Percentiles rank a stretch among this genome's conserved stretches.
These are phyloP conservation scores for Ctenopoma multispine DNA, from an alignment of 2,797 vertebrate genomes.

Conservation along the genomic window DNA sequence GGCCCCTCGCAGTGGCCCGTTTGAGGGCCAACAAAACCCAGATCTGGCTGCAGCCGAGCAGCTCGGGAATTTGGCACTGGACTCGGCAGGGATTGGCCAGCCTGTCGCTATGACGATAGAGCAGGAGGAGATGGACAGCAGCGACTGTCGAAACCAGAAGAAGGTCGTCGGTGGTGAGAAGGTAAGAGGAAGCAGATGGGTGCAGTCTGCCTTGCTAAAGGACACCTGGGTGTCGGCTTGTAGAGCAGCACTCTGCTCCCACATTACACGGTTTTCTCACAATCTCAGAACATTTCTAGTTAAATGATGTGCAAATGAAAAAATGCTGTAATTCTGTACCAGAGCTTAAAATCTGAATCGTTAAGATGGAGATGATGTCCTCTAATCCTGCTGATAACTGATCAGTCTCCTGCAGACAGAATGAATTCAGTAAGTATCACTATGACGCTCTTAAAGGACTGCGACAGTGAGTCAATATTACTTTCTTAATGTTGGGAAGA, in stretches of 20 bases:
- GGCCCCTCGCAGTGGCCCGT: conserved; percentile 85
- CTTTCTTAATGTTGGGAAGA: too few species aligned
- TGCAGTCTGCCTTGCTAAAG: background rate
- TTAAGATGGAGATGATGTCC: background rate
- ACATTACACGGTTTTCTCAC: too few species aligned
- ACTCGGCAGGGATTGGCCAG: conserved; percentile 87
- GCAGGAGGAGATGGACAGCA: conserved; percentile 88
- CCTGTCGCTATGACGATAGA: conserved; percentile 90
- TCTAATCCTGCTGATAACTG: too few species aligned
- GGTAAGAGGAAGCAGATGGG: conserved; percentile 83
- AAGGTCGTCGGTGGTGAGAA: conserved; percentile 90
- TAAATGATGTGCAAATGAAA: background rate
- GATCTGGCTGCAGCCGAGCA: conserved; percentile 87
- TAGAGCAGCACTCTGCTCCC: too few species aligned
- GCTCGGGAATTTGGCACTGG: conserved; percentile 90
- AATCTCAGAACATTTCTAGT: background rate
- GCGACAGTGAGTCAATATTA: background rate
- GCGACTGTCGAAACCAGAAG: conserved; percentile 90
- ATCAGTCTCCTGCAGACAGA: background rate
- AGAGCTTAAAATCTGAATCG: background rate
- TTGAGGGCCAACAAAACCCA: conserved; percentile 85
- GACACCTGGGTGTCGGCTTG: background rate
- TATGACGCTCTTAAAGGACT: background rate
- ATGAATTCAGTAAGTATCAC: background rate
- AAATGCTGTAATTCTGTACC: too few species aligned